These are phyloP conservation scores for Meriones psammophilus DNA, from an alignment of 2,797 vertebrate species.

Conservation along the genomic window DNA sequence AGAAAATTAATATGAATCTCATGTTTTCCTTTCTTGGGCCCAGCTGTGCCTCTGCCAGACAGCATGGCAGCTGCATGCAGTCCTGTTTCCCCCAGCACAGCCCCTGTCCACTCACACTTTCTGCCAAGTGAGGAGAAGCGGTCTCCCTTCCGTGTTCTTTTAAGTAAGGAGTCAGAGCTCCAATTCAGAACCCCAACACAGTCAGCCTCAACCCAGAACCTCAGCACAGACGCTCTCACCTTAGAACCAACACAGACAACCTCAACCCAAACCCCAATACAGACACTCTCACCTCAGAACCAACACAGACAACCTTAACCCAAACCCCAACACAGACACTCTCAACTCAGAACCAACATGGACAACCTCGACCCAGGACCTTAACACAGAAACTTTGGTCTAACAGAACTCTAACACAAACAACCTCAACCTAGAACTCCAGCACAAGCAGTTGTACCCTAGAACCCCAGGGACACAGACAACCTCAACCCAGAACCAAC, in stretches of 20 bases:
- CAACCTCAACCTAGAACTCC: not conserved
- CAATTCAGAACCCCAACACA: not conserved
- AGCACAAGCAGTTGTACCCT: not conserved
- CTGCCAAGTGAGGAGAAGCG: slow-evolving; percentile 28
- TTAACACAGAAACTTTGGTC: too few species aligned
- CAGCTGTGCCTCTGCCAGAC: slow-evolving; percentile 64
- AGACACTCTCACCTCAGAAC: not conserved
- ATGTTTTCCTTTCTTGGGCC: slow-evolving; percentile 81
- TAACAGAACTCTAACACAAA: too few species aligned
- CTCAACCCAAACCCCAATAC: not conserved
- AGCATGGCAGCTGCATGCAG: slow-evolving; percentile 2
- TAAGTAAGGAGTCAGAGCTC: slow-evolving; percentile 26
- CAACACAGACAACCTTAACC: not conserved
- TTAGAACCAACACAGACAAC: not conserved
- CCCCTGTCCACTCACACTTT: not conserved
- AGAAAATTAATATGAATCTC: slow-evolving; percentile 83
- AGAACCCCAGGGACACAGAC: not conserved
- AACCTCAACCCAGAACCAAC: not conserved
- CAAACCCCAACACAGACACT: too few species aligned
- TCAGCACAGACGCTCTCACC: not conserved
- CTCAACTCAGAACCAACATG: too few species aligned
- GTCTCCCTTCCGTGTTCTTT: slow-evolving; percentile 26
- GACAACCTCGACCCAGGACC: too few species aligned
- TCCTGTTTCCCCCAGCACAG: not conserved
- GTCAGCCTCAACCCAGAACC: not conserved